phyloP scores from a whole-genome alignment of 1,140 invertebrate genomes.

The Bombus confusus region DNA sequence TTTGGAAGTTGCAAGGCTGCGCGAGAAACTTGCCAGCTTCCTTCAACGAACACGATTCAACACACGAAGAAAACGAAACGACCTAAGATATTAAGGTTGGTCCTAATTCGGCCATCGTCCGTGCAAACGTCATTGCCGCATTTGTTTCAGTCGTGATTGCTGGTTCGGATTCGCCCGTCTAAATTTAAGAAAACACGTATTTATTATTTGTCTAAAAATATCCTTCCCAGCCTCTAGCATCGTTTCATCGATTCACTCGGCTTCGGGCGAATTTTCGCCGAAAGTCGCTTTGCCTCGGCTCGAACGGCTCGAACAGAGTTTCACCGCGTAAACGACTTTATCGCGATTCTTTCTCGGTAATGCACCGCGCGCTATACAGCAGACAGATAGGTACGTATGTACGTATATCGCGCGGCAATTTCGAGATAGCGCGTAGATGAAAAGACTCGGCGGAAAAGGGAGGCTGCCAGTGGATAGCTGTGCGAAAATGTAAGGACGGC shows the following conservation, averaged over 20 bases:
- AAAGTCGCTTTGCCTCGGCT: not conserved
- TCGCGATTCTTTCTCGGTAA: too few relatives aligned
- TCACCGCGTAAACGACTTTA: not conserved
- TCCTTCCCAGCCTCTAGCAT: not conserved
- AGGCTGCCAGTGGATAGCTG: conserved; percentile 44
- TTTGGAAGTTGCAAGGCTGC: conserved; percentile 20
- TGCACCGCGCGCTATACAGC: too few relatives aligned
- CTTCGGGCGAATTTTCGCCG: too few relatives aligned
- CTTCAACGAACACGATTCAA: too few relatives aligned
- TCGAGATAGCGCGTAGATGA: conserved; percentile 32
- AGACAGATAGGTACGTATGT: too few relatives aligned
- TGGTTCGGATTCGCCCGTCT: not conserved
- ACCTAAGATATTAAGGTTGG: conserved; percentile 46
- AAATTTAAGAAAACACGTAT: not conserved
- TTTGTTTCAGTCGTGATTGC: not conserved
- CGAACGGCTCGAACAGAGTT: not conserved
- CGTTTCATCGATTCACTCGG: not conserved
- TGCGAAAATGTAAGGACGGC: conserved; percentile 34
- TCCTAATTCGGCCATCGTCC: not conserved
- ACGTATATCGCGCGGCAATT: conserved; percentile 3
- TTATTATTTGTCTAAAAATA: not conserved
- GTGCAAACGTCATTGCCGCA: not conserved
- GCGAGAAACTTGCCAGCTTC: conserved; percentile 10
- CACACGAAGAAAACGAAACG: conserved; percentile 5
- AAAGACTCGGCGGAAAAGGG: conserved; percentile 46